These are phyloP conservation scores for Proisotoma minuta DNA, from an alignment of 2,888 invertebrate genomes.

Conservation along the genomic window DNA sequence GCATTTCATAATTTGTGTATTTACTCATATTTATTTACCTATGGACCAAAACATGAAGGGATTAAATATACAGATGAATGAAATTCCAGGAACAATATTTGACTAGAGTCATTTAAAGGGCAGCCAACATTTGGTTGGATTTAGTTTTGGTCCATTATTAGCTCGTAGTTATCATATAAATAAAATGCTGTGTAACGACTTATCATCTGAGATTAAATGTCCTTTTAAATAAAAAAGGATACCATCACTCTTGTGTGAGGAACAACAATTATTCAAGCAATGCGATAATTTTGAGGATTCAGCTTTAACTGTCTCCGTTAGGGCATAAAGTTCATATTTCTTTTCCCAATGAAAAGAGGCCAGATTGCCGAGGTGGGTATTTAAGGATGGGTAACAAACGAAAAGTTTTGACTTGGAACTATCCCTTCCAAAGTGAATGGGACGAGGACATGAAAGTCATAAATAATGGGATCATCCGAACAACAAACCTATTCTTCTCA, in stretches of 20 bases:
- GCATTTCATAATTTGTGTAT: not conserved
- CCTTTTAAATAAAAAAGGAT: too few species aligned
- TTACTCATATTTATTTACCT: not conserved
- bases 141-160: not conserved
- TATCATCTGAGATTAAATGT: too few species aligned
- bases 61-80: not conserved
- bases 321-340: not conserved
- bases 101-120: not conserved
- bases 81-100: not conserved
- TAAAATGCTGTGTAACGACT: too few species aligned
- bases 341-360: not conserved
- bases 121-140: not conserved
- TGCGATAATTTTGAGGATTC: slow-evolving; percentile 34
- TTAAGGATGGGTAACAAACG: not conserved
- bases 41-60: not conserved
- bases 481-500: slow-evolving; percentile 18
- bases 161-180: slow-evolving; percentile 7
- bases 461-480: slow-evolving; percentile 45
- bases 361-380: not conserved
- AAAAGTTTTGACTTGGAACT: not conserved
- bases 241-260: not conserved
- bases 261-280: slow-evolving; percentile 35
- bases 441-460: slow-evolving; percentile 26
- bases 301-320: not conserved
- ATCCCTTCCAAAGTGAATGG: slow-evolving; percentile 9